Evolutionary conservation across 2,113 vertebrate genomes (phyloP).

Genomic region (Aegotheles bennettii): DNA sequence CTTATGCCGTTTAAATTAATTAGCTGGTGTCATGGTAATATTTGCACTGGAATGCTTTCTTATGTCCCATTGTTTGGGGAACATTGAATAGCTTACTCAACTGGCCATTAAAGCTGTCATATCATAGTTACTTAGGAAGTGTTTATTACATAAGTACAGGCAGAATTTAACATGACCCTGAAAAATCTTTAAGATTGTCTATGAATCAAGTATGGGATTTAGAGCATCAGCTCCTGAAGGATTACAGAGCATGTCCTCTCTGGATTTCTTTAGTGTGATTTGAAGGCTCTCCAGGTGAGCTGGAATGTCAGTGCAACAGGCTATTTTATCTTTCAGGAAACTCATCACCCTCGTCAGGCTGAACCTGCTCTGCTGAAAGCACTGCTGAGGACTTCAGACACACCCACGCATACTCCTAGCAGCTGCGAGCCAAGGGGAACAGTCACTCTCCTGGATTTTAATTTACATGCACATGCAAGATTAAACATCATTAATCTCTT

Average conservation of each 20-base stretch:
- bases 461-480: not conserved
- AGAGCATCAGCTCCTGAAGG: not conserved
- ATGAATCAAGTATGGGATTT: not conserved
- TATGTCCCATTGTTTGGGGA: not conserved
- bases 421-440: not conserved
- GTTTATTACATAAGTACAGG: rapidly evolving
- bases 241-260: not conserved
- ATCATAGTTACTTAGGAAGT: not conserved
- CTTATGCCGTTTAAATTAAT: not conserved
- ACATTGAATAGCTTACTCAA: not conserved
- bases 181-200: not conserved
- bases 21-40: rapidly evolving
- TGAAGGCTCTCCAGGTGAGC: not conserved
- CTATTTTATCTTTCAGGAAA: not conserved
- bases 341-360: not conserved
- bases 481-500: not conserved
- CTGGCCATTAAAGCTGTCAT: not conserved
- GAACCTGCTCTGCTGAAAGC: not conserved
- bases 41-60: not conserved
- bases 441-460: not conserved
- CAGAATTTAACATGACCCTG: not conserved
- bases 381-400: not conserved
- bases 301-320: not conserved
- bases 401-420: rapidly evolving
- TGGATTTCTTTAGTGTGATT: not conserved